Base-by-base conservation (phyloP, 64 coral and sea anemone species). In the Actinia tenebrosa region DNA sequence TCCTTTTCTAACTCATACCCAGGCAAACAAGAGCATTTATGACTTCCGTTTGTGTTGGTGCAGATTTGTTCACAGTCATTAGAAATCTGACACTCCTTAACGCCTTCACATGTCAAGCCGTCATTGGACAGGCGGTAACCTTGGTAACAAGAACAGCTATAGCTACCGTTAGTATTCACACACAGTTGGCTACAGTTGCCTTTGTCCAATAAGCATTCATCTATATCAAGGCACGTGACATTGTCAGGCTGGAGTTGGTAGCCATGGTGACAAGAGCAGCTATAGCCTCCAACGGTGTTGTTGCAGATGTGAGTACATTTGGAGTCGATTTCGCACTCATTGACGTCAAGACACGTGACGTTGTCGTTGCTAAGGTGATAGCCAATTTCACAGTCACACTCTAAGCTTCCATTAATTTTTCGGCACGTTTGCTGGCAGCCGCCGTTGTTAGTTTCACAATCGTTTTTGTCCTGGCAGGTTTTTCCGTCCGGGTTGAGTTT, bases 261-360 rank as follows among this genome's bases (percentile, higher is more conserved):
- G 42, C 94, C 94, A 3, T 68, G 56, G 19, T 19, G 79, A 84
- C 94, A 96, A 5, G 30, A 71, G 37, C 94, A 96, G 14, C 55
- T 16, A 26, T 87, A 96, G 19, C 94, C 91, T 16, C 91, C 94
- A 16, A 45, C 60, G 1, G 87, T 92, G 75, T 96, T 96, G 27
- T 84, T 78, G 44, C 90, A 96, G 47, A 61, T 18, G 27, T 96
- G 69, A 5, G 80, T 4, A 47, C 90, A 92, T 79, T 78, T 23
- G 16, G 84, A 87, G 16, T 72, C n/a, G 18, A 43, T 27, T 47
- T 83, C 27, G 50, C 94, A 96, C 60, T 96, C 94, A n/a, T 96
- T 87, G 3, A 87, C 53, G 78, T 96, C 94, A 30, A 77, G 60
- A 42, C 91, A 93, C 25, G 79, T 77, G 8, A 84, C 18, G 22